These are phyloP conservation scores for Phalloptychus januarius DNA, from an alignment of 2,797 vertebrate genomes.

Conservation along the genomic window DNA sequence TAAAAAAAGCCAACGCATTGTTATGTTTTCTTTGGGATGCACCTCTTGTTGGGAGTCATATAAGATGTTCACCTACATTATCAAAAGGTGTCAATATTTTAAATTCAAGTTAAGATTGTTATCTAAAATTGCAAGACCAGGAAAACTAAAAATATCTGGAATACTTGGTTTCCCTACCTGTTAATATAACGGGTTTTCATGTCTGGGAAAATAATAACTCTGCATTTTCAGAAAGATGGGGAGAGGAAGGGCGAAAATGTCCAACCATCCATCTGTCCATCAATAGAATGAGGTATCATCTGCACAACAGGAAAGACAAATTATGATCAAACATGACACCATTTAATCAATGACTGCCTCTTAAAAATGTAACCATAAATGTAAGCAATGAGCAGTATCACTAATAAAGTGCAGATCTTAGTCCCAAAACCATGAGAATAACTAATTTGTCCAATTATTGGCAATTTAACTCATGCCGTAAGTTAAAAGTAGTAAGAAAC, in stretches of 20 bases:
- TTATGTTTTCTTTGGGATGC: background rate
- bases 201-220: background rate
- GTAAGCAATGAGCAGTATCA: background rate
- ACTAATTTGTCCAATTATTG: background rate
- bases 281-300: background rate
- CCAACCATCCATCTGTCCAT: background rate
- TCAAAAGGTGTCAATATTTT: background rate
- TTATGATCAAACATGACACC: background rate
- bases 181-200: background rate
- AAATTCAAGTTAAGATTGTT: background rate
- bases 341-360: background rate
- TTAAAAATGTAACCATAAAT: background rate
- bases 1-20: too few species aligned
- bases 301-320: background rate
- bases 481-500: background rate
- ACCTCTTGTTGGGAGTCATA: background rate
- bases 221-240: background rate
- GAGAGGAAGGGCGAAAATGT: background rate
- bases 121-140: too few species aligned
- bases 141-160: too few species aligned
- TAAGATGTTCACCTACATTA: background rate
- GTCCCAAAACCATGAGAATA: background rate
- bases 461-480: constrained; percentile 2
- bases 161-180: background rate
- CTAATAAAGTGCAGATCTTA: background rate